Base-by-base conservation (phyloP, 2,888 invertebrate species). In the Eupithecia dodoneata region DNA sequence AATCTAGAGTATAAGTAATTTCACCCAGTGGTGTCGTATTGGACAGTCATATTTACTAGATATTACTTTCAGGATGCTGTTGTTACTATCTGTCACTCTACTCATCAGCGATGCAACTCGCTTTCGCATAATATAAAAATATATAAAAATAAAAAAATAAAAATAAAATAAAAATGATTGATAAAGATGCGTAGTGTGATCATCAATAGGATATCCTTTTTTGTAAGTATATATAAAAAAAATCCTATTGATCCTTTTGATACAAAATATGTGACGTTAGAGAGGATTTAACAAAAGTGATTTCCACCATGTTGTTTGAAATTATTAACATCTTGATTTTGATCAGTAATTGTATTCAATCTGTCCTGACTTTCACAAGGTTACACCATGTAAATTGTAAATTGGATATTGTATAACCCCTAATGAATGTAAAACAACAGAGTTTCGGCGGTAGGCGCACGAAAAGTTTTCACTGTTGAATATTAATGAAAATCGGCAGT, bases 401-500 rank as follows among this genome's bases (percentile, higher is more conserved):
- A 69, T 70, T 47, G 47, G 47, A 45, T 49, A 47, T 49, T 70
- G 30, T 70, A 45, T n/a, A 30, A 70, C 70, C 55, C 12, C 45
- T 74, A 74, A 71, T 66, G 44, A 85, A 83, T 84, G 85, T 85
- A 79, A 84, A 85, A 79, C 85, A 85, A 80, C 77, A 79, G 83
- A 85, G 73, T 72, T 72, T 75, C 12, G 47, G 49, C 45, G 49
- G 69, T 30, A 30, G 42, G 84, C 86, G 86, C 87, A 87, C 85
- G 86, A 84, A 88, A 91, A 89, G 85, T 89, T 89, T 84, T 81
- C 85, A 83, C 85, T 82, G 84, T 88, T 93, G 89, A 93, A 93
- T 93, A 93, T 92, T 93, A 89, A 93, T 92, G 87, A 88, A 87
- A 89, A 87, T 76, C 80, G 86, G 86, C 86, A 87, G 88, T 91